Base-by-base conservation (phyloP, 2,113 vertebrate genomes). In the Gopherus flavomarginatus region DNA sequence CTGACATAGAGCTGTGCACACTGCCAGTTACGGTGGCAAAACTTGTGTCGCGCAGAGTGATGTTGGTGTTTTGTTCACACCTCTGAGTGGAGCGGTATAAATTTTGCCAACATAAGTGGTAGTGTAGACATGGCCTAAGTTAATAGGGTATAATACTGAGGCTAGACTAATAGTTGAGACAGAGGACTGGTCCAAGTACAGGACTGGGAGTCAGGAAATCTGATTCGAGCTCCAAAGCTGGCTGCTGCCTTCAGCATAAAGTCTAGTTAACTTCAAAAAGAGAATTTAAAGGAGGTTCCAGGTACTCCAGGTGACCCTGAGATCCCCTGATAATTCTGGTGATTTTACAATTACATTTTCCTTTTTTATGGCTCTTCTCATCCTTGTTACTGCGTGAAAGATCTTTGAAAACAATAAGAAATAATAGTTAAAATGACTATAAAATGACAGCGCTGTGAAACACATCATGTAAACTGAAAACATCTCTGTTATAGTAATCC, bases 371-470 rank as follows among this genome's bases (percentile, higher is more conserved):
- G 13, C 59, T 95, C 83, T 83, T 62, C n/a, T 26, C n/a, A n/a
- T 59, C 47, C 35, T 17, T 62, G 69, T 54, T 81, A 31, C 49
- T 87, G 29, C 83, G 0, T 59, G 1, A 11, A 3, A 86, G 31
- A 12, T 49, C 3, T 7, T 21, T 52, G 31, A 77, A 80, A 92
- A 3, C 9, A 95, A 87, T 27, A 57, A 57, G 56, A 57, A 57
- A 56, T 26, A 56, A 26, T 59, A 13, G 11, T 0, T 0, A 11
- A 81, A 69, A 8, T 81, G 78, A 86, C 38, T 19, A 1, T n/a
- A 49, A 49, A 49, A 11, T 49, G 47, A 44, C 91, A 90, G 52
- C 50, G 2, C 52, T 85, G 21, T 4, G 79, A 77, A n/a, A 75
- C 69, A 21, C 16, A 19, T 16, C n/a, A 38, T 2, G 9, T 75